These are phyloP conservation scores for Theocolax elegans DNA, from an alignment of 1,140 invertebrate species.

Conservation along the genomic window DNA sequence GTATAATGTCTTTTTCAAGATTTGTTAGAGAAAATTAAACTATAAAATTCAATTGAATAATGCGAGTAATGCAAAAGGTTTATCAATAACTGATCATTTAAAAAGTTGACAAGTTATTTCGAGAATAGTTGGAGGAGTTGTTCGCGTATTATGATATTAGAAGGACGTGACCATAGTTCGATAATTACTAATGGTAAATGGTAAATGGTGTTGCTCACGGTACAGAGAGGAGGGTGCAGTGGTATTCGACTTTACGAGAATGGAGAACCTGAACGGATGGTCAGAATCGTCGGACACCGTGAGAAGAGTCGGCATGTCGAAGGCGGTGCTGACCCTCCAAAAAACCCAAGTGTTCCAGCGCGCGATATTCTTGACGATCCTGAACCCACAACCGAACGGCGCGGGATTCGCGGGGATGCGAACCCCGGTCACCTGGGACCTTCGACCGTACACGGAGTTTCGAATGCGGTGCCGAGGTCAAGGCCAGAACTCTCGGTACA, in stretches of 20 bases:
- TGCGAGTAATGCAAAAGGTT: no score
- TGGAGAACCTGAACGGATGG: conserved; percentile 66
- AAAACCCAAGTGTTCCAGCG: conserved; percentile 72
- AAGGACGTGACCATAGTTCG: no score
- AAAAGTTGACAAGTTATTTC: no score
- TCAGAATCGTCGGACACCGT: conserved; percentile 75
- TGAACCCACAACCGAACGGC: conserved; percentile 78
- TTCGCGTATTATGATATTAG: no score
- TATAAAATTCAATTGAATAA: no score
- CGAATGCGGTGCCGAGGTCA: conserved; percentile 71
- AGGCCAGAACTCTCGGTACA: conserved; percentile 69
- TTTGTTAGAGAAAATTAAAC: no score
- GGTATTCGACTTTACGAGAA: conserved; percentile 65
- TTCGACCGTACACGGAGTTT: conserved; percentile 67
- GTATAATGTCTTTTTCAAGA: no score
- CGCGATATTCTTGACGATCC: conserved; percentile 74
- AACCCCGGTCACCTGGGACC: conserved; percentile 63
- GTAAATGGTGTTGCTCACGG: no score
- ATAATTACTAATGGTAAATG: no score
- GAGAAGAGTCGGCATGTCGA: conserved; percentile 74
- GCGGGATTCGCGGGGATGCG: conserved; percentile 77
- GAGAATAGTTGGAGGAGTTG: no score
- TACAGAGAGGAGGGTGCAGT: no score
- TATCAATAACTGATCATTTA: no score
- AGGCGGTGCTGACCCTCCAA: conserved; percentile 71